These are phyloP conservation scores for Sesia apiformis DNA, from an alignment of 2,888 invertebrate species.

Conservation along the genomic window DNA sequence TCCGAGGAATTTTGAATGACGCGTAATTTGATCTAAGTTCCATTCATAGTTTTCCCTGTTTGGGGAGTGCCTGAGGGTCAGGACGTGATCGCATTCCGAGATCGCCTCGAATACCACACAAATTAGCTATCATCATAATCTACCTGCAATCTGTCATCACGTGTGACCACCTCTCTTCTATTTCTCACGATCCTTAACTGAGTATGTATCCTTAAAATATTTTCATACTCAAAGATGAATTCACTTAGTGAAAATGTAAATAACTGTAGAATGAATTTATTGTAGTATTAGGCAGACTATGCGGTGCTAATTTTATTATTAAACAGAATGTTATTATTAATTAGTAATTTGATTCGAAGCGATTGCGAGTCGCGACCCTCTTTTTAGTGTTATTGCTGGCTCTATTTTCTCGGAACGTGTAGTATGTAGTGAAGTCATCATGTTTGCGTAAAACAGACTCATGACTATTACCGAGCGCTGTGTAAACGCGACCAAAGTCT, in stretches of 20 bases:
- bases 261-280: neutral
- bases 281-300: neutral
- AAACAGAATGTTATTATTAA: no score
- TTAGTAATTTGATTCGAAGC: neutral
- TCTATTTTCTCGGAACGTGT: conserved; percentile 42
- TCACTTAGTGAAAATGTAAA: neutral
- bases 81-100: conserved; percentile 30
- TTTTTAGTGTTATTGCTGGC: neutral
- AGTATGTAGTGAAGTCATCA: conserved; percentile 17
- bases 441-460: conserved; percentile 22
- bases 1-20: conserved; percentile 1
- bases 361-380: neutral
- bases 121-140: conserved; percentile 38
- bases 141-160: conserved; percentile 24
- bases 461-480: conserved; percentile 24
- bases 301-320: no score
- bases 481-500: conserved; percentile 23
- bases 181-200: conserved; percentile 26
- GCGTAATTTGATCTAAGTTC: conserved; percentile 13
- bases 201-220: neutral
- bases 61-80: conserved; percentile 17
- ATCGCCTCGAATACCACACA: conserved; percentile 37
- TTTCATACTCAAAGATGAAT: neutral
- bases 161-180: conserved; percentile 6
- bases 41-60: conserved; percentile 16